phyloP scores from a whole-genome alignment of 2,797 vertebrate genomes.

The Pseudopleuronectes americanus region DNA sequence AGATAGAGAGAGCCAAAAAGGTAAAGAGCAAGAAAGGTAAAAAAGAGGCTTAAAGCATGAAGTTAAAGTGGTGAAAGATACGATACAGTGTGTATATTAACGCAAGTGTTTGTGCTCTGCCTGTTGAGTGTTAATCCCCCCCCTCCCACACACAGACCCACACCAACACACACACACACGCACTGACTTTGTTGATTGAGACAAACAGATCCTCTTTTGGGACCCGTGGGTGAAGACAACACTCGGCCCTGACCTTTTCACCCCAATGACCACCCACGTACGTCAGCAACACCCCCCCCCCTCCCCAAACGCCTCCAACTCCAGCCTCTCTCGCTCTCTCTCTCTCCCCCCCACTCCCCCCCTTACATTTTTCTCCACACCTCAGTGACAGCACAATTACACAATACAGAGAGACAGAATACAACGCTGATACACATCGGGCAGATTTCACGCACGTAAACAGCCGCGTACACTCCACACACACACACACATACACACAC shows the following conservation, averaged over 20 bases:
- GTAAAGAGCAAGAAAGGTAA: too few species aligned
- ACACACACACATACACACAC: slow-evolving; percentile 15
- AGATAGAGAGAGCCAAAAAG: too few species aligned
- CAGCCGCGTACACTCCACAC: background rate
- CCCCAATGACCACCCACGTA: slow-evolving; percentile 62
- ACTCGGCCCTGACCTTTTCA: slow-evolving; percentile 54
- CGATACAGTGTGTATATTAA: slow-evolving; percentile 1
- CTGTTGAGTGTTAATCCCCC: slow-evolving; percentile 8
- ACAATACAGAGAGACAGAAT: slow-evolving; percentile 20
- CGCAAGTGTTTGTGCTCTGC: background rate
- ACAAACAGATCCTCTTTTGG: slow-evolving; percentile 52
- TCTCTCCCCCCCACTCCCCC: background rate
- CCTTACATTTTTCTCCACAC: slow-evolving; percentile 46
- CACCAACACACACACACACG: background rate
- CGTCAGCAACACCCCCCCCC: background rate
- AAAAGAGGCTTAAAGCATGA: too few species aligned
- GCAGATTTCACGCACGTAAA: slow-evolving; percentile 27
- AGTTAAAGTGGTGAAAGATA: slow-evolving; percentile 10
- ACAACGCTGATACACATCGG: slow-evolving; percentile 26
- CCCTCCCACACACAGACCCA: background rate
- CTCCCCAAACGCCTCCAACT: background rate
- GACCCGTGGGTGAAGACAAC: slow-evolving; percentile 35
- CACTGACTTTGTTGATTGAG: slow-evolving; percentile 57
- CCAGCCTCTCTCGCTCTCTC: background rate
- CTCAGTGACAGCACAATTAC: slow-evolving; percentile 55